These are phyloP conservation scores for Thera obeliscata DNA, from an alignment of 2,888 invertebrate species.

Conservation along the genomic window DNA sequence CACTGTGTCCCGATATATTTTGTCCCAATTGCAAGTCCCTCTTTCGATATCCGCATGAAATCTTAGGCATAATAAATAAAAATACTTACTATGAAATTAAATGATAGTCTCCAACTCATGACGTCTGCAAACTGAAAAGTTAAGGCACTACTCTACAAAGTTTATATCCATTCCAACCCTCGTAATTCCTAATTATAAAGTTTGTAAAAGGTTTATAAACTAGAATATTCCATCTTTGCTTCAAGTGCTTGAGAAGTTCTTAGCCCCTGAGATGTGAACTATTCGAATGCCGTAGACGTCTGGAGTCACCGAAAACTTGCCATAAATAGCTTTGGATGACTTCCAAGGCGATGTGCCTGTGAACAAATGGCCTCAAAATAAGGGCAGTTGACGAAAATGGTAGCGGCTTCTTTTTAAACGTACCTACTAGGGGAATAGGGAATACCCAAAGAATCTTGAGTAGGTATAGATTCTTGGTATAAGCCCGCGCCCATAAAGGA, in stretches of 20 bases:
- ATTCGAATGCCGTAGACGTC: conserved; percentile 53
- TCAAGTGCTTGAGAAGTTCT: conserved; percentile 39
- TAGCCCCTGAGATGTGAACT: conserved; percentile 43
- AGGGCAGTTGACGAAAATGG: background rate
- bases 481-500: no score
- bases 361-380: conserved; percentile 5
- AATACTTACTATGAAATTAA: no score
- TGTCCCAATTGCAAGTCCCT: no score
- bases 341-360: conserved; percentile 59
- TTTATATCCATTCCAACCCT: conserved; percentile 7
- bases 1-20: no score
- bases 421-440: no score
- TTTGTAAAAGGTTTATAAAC: conserved; percentile 27
- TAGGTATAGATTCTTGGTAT: no score
- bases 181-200: conserved; percentile 26
- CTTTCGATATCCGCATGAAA: no score
- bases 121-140: no score
- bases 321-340: conserved; percentile 70
- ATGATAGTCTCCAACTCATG: no score
- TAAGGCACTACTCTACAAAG: background rate
- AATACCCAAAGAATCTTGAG: no score
- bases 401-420: background rate
- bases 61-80: no score
- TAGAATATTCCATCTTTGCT: conserved; percentile 41
- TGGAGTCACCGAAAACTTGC: conserved; percentile 56